These are phyloP conservation scores for Dryomyza anilis DNA, from an alignment of 2,888 invertebrate species.

Conservation along the genomic window DNA sequence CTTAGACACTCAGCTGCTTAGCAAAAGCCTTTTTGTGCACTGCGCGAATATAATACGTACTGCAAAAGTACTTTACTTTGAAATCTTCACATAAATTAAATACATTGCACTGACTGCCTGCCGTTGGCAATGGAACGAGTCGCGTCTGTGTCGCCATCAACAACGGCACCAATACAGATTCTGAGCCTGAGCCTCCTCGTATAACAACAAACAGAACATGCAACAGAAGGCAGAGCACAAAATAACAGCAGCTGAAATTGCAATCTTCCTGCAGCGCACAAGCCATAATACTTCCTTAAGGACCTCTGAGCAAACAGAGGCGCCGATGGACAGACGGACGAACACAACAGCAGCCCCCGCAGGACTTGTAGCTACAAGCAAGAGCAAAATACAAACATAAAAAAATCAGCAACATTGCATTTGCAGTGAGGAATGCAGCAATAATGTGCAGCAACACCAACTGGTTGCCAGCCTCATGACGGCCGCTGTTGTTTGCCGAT, in stretches of 20 bases:
- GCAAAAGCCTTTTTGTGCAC: no score
- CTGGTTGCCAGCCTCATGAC: not conserved
- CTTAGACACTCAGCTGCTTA: no score
- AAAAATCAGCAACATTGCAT: not conserved
- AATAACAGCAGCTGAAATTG: not conserved
- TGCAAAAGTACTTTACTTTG: no score
- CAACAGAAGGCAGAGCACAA: not conserved
- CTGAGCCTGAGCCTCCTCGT: no score
- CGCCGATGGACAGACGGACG: not conserved
- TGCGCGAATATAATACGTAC: no score
- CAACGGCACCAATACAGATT: no score
- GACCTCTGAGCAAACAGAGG: not conserved
- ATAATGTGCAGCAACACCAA: not conserved
- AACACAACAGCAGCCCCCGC: not conserved
- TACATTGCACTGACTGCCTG: not conserved
- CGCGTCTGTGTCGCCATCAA: not conserved
- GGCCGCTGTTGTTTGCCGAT: constrained; percentile 12
- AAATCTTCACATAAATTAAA: not conserved
- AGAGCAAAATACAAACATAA: not conserved
- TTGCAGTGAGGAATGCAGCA: not conserved
- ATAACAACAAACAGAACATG: not conserved
- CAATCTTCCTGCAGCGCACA: constrained; percentile 14
- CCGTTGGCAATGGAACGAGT: not conserved
- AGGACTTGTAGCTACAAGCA: not conserved
- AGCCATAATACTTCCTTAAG: constrained; percentile 14